Percentiles rank a stretch among this genome's conserved stretches.
Conservation (phyloP, 92 coral and sea anemone genomes). For the Epizoanthus illoricatus region DNA sequence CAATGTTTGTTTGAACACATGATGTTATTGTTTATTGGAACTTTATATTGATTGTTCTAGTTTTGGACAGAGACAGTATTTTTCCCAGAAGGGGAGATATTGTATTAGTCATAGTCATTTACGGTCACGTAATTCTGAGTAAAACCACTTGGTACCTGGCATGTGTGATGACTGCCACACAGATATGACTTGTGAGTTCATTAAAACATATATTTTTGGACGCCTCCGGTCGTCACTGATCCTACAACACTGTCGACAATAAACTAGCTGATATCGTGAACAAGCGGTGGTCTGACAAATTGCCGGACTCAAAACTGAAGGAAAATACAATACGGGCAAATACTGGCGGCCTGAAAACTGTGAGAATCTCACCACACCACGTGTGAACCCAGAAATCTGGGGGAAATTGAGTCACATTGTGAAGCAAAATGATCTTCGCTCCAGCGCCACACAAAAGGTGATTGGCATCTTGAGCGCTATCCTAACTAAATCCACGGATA, state of each 20-base stretch:
- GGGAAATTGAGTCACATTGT: conserved; percentile 33
- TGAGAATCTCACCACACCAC: conserved; percentile 48
- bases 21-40: too few species aligned
- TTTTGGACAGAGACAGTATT: too few species aligned
- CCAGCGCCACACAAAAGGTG: conserved; percentile 4
- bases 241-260: background rate
- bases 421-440: conserved; percentile 33
- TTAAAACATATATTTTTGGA: too few species aligned
- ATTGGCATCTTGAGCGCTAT: background rate
- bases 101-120: too few species aligned
- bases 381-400: conserved; percentile 47
- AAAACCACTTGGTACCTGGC: too few species aligned
- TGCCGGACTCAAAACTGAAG: conserved; percentile 46
- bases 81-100: too few species aligned
- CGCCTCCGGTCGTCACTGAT: too few species aligned
- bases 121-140: too few species aligned
- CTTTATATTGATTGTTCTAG: too few species aligned
- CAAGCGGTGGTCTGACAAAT: conserved; percentile 45
- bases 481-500: background rate
- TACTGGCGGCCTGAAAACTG: conserved; percentile 46
- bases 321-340: conserved; percentile 44
- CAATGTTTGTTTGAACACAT: background rate
- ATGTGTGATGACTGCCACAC: too few species aligned
- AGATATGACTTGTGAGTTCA: too few species aligned
- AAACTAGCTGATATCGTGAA: conserved; percentile 39